phyloP scores from a whole-genome alignment of 2,797 vertebrate species.

The Taeniopygia guttata region DNA sequence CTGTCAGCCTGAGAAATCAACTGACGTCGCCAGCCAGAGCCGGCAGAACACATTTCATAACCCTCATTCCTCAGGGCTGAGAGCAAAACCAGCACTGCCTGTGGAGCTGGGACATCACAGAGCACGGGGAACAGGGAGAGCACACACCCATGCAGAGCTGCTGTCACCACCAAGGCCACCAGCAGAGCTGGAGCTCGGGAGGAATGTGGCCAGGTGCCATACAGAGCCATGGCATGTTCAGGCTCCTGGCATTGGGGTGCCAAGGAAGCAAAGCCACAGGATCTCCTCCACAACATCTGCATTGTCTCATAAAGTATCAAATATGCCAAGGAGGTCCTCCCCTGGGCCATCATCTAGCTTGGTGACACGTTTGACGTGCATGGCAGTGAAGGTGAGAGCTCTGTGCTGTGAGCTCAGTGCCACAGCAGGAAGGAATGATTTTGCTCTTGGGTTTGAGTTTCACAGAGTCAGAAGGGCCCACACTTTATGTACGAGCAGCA shows the following conservation, averaged over 20 bases:
- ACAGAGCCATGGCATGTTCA: not conserved
- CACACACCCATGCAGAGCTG: rapidly evolving
- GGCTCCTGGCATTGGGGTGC: not conserved
- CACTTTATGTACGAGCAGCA: not conserved
- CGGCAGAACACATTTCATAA: not conserved
- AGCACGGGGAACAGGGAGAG: not conserved
- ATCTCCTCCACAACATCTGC: not conserved
- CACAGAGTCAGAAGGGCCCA: not conserved
- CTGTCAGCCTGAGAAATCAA: not conserved
- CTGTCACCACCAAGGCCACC: not conserved
- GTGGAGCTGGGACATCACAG: rapidly evolving
- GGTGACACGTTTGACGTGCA: not conserved
- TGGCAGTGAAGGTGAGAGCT: not conserved
- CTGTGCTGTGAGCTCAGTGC: not conserved
- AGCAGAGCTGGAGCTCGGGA: not conserved
- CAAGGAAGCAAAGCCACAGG: not conserved
- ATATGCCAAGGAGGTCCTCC: not conserved
- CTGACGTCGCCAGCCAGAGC: not conserved
- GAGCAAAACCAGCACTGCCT: not conserved
- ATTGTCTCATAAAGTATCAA: not conserved
- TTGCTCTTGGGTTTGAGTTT: not conserved
- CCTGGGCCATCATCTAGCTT: not conserved
- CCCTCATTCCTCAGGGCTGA: not conserved
- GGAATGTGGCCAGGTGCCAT: rapidly evolving
- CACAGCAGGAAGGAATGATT: not conserved